These are phyloP conservation scores for Dicranocentrus wangi DNA, from an alignment of 2,888 invertebrate genomes.

Conservation along the genomic window DNA sequence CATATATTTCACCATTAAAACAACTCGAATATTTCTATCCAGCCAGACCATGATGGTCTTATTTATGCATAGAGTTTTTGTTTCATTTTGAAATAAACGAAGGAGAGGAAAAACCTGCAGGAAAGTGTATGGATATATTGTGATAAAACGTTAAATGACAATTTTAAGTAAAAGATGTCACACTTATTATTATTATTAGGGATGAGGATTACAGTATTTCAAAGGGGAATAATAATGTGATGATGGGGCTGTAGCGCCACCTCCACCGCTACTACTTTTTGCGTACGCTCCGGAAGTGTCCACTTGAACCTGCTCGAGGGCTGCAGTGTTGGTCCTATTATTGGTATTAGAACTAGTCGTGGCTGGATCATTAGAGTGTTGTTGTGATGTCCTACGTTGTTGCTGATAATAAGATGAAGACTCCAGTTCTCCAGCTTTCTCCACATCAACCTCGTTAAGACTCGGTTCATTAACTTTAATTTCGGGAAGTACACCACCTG, in stretches of 20 bases:
- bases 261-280: conserved; percentile 47
- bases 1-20: too few relatives aligned
- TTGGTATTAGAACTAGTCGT: conserved; percentile 45
- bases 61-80: too few relatives aligned
- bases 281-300: conserved; percentile 40
- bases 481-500: conserved; percentile 58
- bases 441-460: conserved; percentile 65
- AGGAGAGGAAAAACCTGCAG: too few relatives aligned
- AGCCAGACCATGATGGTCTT: too few relatives aligned
- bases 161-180: too few relatives aligned
- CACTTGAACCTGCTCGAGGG: conserved; percentile 52
- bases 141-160: too few relatives aligned
- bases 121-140: too few relatives aligned
- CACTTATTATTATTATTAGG: conserved; percentile 43
- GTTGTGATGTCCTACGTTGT: conserved; percentile 38
- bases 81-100: too few relatives aligned
- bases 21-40: too few relatives aligned
- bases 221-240: conserved; percentile 15
- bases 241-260: conserved; percentile 7
- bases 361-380: conserved; percentile 33
- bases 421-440: conserved; percentile 54
- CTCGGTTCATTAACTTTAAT: conserved; percentile 67
- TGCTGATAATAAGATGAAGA: conserved; percentile 21
- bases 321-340: conserved; percentile 46
- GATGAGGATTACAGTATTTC: conserved; percentile 46